Percentiles rank a stretch among this genome's conserved stretches.
These are phyloP conservation scores for Dryococelus australis DNA, from an alignment of 2,888 invertebrate genomes.

Conservation along the genomic window DNA sequence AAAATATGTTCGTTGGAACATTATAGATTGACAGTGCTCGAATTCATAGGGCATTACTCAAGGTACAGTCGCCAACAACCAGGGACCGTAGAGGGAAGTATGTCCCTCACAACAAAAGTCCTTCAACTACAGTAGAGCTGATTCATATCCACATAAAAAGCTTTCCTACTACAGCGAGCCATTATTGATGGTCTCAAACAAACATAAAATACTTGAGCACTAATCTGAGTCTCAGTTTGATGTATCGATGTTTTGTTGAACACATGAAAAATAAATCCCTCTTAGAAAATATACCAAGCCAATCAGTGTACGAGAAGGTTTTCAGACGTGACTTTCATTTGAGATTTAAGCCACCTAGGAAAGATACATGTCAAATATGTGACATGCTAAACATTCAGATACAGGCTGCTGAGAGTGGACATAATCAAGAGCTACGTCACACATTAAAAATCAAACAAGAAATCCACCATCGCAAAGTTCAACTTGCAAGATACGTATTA, in stretches of 20 bases:
- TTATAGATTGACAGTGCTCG: no score
- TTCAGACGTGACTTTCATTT: constrained; percentile 17
- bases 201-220: no score
- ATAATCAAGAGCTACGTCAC: not conserved
- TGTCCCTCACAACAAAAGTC: constrained; percentile 13
- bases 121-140: not conserved
- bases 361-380: constrained; percentile 23
- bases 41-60: constrained; percentile 22
- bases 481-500: constrained; percentile 27
- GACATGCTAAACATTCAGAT: constrained; percentile 22
- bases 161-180: not conserved
- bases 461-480: constrained; percentile 22
- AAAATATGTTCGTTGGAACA: no score
- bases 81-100: constrained; percentile 4
- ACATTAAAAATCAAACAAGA: no score
- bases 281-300: constrained; percentile 7
- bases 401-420: not conserved
- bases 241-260: not conserved
- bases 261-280: not conserved
- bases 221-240: constrained; percentile 18
- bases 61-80: not conserved
- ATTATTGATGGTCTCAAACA: not conserved
- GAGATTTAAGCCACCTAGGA: constrained; percentile 20
- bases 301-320: constrained; percentile 16
- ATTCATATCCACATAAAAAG: constrained; percentile 4